Base-by-base conservation (phyloP, 2,797 vertebrate species). In the Protonibea diacanthus region DNA sequence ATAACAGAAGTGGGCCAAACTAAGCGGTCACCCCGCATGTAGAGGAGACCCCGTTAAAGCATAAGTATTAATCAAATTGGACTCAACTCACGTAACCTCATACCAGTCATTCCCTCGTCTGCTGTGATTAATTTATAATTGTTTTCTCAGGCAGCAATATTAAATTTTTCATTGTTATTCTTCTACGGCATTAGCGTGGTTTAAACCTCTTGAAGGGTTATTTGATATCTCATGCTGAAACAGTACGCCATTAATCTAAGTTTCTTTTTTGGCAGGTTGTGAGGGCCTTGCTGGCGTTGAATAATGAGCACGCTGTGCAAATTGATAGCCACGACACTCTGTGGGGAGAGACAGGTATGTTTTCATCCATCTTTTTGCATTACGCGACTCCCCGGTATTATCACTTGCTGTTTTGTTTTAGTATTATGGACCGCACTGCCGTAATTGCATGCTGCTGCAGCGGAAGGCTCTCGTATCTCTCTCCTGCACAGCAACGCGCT, bases 281-380 rank as follows among this genome's bases (percentile, higher is more conserved):
- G 93, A 94, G 84, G 82, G 95, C 96, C 90, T 94, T 99, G 94
- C 90, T 99, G 94, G 89, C 90, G n/a, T 84, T 95, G 84, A 96
- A 93, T 89, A 95, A 96, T 91, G 97, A 98, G 77, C 93, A 95
- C 20, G 92, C 90, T 51, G 86, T 98, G 89, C 97, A 98, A 87
- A 95, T 99, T 94, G 97, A 99, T 90, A 95, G 95, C 89, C 96
- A 96, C 29, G 98, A 99, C 93, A 95, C 96, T 23, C 93, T 99
- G 88, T 99, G 98, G 98, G 98, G 98, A 95, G 98, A 99, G 96
- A 99, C 98, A 96, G 98, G 98, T 99, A 97, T 81, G 89, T 93
- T 74, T 91, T 83, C 89, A 90, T 93, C 92, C 80, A 88, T 88
- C 88, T 86, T 82, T 89, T 81, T 71, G 79, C 78, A 71, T 85